Evolutionary conservation across 2,113 vertebrate genomes (phyloP), one percentile per base, ranked within the genome.

Genomic region (Piaya cayana): DNA sequence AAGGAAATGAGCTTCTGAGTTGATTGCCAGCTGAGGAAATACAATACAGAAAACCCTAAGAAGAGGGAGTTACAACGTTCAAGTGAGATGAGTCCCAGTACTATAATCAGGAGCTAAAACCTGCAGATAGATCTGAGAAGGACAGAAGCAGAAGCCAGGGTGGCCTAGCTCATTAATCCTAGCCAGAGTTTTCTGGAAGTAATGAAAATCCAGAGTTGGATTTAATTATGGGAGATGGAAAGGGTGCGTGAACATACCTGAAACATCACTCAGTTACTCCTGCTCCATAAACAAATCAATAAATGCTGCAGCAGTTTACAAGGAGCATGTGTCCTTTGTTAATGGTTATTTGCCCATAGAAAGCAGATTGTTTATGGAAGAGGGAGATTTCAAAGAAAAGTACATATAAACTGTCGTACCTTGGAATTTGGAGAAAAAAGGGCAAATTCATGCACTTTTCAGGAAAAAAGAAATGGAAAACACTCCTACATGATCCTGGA

Each of bases 1-100:
- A 72, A 93, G 84, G 84, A 95, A 95, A 91, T 62, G 62, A 93
- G 53, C 30, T n/a, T 78, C 23, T 2, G 17, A 75, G 90, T 60
- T 71, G 83, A 92, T 80, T 72, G 78, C 81, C 65, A 34, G 84
- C 39, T 76, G 39, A 82, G 17, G 39, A 70, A 78, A 52, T 65
- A 49, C 39, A 84, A 94, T 12, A 47, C 10, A 93, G 47, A 71
- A 88, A 95, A 52, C 18, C 19, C 19, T 20, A 43, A 60, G 55
- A 81, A 67, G 58, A 15, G 45, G 43, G 56, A 52, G 47, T 62
- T 71, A 27, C 37, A 67, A 26, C 11, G 32, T 32, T 60, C 34
- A 68, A 92, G 49, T 42, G 37, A 88, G n/a, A 82, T 74, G 64
- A 70, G 19, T 69, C 26, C 10, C 2, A 80, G 27, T 2, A 3